Percentiles rank a stretch among this genome's conserved stretches.
phyloP scores from a whole-genome alignment of 2,888 invertebrate genomes.

The Rotaria macrura region DNA sequence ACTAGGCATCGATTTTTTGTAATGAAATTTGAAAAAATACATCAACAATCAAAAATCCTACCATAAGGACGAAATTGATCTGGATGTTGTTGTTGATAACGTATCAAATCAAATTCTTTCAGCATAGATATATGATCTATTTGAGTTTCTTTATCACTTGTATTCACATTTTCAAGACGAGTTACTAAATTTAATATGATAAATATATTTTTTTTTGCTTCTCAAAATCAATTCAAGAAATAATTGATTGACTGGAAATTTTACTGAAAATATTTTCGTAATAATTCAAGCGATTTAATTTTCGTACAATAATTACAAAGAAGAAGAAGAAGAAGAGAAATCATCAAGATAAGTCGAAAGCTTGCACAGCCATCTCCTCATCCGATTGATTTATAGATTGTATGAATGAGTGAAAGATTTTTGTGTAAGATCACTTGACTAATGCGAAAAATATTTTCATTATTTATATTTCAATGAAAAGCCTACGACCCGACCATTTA shows the following conservation, averaged over 20 bases:
- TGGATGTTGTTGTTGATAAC: not conserved
- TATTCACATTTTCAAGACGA: not conserved
- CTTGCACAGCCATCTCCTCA: too few species aligned
- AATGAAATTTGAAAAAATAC: not conserved
- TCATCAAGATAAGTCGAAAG: too few species aligned
- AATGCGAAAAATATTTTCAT: not conserved
- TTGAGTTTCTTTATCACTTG: constrained; percentile 10
- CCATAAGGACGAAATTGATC: constrained; percentile 17
- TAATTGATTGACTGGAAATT: not conserved
- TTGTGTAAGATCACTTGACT: too few species aligned
- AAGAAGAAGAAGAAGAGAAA: too few species aligned
- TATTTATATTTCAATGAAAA: too few species aligned
- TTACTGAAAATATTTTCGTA: not conserved
- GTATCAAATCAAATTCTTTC: constrained; percentile 14
- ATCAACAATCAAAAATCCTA: not conserved
- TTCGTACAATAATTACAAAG: too few species aligned
- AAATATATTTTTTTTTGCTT: too few species aligned
- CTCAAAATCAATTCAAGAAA: not conserved
- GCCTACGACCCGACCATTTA: too few species aligned
- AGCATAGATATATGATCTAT: constrained; percentile 17
- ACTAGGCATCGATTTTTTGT: not conserved
- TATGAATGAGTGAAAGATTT: too few species aligned
- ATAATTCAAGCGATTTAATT: not conserved
- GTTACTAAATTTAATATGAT: not conserved
- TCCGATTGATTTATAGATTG: too few species aligned